phyloP scores from a whole-genome alignment of 2,888 invertebrate genomes.

The Euplagia quadripunctaria region DNA sequence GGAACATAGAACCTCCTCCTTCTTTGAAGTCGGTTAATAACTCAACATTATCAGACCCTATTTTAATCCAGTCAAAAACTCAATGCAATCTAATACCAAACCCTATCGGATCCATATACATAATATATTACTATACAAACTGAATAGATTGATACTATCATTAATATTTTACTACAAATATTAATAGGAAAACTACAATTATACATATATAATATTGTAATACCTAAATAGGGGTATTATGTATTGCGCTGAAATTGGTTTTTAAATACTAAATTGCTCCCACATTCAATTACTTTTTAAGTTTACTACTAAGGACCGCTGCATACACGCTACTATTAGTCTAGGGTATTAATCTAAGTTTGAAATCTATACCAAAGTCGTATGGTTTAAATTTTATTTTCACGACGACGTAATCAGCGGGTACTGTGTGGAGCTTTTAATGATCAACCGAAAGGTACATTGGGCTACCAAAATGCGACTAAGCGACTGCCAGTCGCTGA shows the following conservation, averaged over 20 bases:
- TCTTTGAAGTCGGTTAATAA: too few species aligned
- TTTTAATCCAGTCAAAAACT: too few species aligned
- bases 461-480: neutral
- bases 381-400: neutral
- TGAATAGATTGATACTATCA: neutral
- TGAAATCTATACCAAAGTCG: neutral
- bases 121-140: neutral
- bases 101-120: too few species aligned
- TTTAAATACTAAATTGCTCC: neutral
- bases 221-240: neutral
- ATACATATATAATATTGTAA: neutral
- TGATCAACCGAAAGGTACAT: too few species aligned
- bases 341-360: too few species aligned
- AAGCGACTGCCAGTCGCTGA: neutral
- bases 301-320: neutral
- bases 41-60: too few species aligned
- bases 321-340: neutral
- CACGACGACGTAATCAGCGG: too few species aligned
- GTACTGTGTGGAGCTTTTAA: neutral
- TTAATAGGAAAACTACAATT: neutral
- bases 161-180: neutral
- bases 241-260: neutral
- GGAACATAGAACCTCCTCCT: too few species aligned
- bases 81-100: too few species aligned
- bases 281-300: neutral